Base-by-base conservation (phyloP, 2,888 invertebrate genomes). In the Dioctria linearis region DNA sequence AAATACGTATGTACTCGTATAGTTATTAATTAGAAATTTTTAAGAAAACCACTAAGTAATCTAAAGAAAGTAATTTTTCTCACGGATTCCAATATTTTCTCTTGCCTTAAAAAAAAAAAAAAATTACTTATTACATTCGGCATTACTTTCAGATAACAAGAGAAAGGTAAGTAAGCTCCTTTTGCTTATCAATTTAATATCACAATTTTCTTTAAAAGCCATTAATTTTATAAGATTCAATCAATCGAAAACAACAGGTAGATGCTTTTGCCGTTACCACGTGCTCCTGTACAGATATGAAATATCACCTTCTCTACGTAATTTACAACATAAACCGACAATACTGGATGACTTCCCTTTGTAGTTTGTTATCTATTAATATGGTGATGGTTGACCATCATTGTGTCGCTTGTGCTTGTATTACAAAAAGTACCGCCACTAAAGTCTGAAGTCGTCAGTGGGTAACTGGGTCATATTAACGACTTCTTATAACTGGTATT, bases 401-500 rank as follows among this genome's bases (percentile, higher is more conserved):
- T 51, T 51, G 51, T 51, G 25, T 8, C 46, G 46, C 46, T 46
- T 57, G 8, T 13, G 2, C 25, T 57, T 5, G n/a, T 57, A 3
- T 5, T 57, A 57, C 5, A 57, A 57, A 57, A 57, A 57, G 57
- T 5, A 11, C 76, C 37, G 6, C 9, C 65, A 65, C 40, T 9
- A 25, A 25, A 25, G 25, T 25, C 25, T 25, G 25, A 13, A 43
- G 49, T 75, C 51, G 39, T 65, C 65, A 65, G 65, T 65, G 65
- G 65, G 65, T 65, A 65, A 65, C 65, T 65, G 40, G 65, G 65
- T 65, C 65, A 37, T 65, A 3, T 65, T 65, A 65, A 65, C 65
- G 9, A 65, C 65, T 65, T 65, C 40, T 8, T 5, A 39, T 11
- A 37, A 65, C 65, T 39, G 39, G 37, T 39, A 5, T 65, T 11